Evolutionary conservation across 2,888 invertebrate genomes (phyloP), one percentile per base, ranked within the genome.

Genomic region (Acleris cristana): DNA sequence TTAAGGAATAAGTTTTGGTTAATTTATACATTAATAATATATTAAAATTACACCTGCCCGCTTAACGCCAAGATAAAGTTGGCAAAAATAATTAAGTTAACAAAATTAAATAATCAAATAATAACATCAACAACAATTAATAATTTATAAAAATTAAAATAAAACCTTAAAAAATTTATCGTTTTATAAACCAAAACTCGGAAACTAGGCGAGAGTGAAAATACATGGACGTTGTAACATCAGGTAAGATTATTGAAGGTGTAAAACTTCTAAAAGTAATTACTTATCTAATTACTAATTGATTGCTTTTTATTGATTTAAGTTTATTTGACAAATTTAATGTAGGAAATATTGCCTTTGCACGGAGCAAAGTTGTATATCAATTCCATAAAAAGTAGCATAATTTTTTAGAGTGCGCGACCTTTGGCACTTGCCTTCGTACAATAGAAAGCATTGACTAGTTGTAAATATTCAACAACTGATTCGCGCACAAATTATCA

Each of bases 351-450:
- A 18, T 18, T 48, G 48, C 48, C 18, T 8, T 48, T 48, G 16
- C 40, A 40, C n/a, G 0, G n/a, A 16, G 26, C 23, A 48, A 48
- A 23, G 8, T 48, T 23, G 23, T 23, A 34, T 16, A 56, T 48
- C 80, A 85, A 85, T 84, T 82, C 82, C 80, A 76, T 72, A 71
- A 70, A 65, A 72, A 79, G 69, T 74, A 76, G 62, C 65, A 75
- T 16, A 66, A 73, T 72, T 65, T 70, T 85, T 86, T 85, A 85
- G 70, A 87, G 87, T 87, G 88, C 88, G 68, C 59, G 76, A 73
- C 73, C 78, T 88, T 90, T 89, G 90, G 90, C 90, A 91, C 90
- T 86, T 74, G 68, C 69, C 74, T 79, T 79, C 74, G 73, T 80
- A 74, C 72, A 73, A 78, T 74, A 74, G 76, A 80, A 76, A 79